Percentiles rank a stretch among this genome's conserved stretches.
Evolutionary conservation across 2,113 vertebrate genomes (phyloP).

Genomic region (Pollachius pollachius): DNA sequence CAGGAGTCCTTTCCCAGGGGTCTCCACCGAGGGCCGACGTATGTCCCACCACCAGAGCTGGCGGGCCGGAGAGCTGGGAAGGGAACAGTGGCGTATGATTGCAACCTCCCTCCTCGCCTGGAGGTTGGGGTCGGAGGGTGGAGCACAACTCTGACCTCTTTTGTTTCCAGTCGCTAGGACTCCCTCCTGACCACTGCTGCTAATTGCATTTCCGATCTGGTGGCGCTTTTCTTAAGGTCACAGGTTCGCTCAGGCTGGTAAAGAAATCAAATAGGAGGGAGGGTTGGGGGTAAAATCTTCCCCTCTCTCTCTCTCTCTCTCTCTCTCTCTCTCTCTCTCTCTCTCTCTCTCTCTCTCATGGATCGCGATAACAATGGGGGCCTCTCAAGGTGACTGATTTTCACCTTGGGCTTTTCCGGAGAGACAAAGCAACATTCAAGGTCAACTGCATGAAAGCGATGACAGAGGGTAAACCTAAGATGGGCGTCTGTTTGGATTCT

Average conservation of each 20-base stretch:
- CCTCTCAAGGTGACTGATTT: constrained; percentile 19
- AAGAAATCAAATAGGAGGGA: constrained; percentile 42
- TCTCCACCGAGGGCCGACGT: too few relatives aligned
- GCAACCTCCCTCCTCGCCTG: constrained; percentile 68
- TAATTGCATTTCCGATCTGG: constrained; percentile 72
- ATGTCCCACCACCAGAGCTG: constrained; percentile 30
- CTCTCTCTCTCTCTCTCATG: background rate
- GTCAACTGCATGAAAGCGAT: constrained; percentile 14
- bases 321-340: background rate
- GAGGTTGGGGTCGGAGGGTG: background rate
- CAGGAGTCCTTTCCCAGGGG: constrained; percentile 25
- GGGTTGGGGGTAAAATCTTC: constrained; percentile 1
- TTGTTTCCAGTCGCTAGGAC: constrained; percentile 45
- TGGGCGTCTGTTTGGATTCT: too few relatives aligned
- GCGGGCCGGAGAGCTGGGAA: constrained; percentile 39
- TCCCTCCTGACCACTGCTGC: constrained; percentile 40
- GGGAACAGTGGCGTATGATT: constrained; percentile 51
- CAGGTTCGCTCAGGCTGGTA: constrained; percentile 33
- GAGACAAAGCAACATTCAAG: background rate
- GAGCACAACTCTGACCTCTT: constrained; percentile 42
- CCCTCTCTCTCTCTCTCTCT: background rate
- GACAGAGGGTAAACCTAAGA: constrained; percentile 10
- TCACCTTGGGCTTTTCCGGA: constrained; percentile 37
- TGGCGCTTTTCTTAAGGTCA: constrained; percentile 17
- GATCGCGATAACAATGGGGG: background rate